phyloP scores from a whole-genome alignment of 2,113 vertebrate genomes.

The Columba janthina region DNA sequence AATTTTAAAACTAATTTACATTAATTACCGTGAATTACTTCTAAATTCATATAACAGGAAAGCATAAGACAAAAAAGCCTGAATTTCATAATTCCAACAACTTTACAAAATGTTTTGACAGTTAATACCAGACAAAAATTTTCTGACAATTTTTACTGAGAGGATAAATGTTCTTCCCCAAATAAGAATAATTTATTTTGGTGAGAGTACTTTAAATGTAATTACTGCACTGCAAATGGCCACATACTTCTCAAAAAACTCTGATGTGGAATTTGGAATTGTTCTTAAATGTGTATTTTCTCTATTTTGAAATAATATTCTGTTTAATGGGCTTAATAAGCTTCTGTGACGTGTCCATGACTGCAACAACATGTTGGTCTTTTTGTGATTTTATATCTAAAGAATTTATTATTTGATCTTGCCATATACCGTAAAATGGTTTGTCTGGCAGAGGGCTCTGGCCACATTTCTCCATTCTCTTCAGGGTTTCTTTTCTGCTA shows the following conservation, averaged over 20 bases:
- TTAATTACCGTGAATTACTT: background rate
- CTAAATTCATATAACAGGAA: background rate
- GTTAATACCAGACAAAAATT: background rate
- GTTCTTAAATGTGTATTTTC: background rate
- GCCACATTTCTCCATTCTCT: background rate
- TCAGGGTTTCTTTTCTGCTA: background rate
- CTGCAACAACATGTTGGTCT: background rate
- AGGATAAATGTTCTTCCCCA: background rate
- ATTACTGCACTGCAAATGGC: background rate
- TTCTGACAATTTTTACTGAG: background rate
- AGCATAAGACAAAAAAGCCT: background rate
- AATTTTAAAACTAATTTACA: background rate
- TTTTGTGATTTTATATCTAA: background rate
- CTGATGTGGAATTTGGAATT: background rate
- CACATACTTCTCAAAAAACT: background rate
- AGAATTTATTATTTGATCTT: background rate
- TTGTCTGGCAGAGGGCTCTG: background rate
- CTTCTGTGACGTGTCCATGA: background rate
- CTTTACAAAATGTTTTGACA: background rate
- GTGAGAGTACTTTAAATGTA: background rate
- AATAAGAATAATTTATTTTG: background rate
- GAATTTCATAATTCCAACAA: background rate
- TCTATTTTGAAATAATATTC: background rate
- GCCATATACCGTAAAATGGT: accelerated
- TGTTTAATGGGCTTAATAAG: background rate